phyloP scores from a whole-genome alignment of 1,140 invertebrate genomes.

The Cecropterus lyciades region DNA sequence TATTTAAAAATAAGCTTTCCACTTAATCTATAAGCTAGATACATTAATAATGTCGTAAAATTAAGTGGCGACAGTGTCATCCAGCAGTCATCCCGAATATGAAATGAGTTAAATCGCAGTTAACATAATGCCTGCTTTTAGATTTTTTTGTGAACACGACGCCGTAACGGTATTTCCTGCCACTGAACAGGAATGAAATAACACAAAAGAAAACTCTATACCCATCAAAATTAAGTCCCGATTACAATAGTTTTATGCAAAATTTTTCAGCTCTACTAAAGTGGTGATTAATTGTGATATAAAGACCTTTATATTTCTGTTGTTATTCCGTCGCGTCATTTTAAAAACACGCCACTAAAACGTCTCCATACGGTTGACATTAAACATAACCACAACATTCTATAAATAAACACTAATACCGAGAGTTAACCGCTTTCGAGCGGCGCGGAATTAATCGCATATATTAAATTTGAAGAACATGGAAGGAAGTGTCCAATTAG shows the following conservation, averaged over 20 bases:
- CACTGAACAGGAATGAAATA: constrained; percentile 48
- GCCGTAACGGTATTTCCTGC: constrained; percentile 76
- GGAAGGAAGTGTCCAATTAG: constrained; percentile 80
- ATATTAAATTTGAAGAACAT: constrained; percentile 57
- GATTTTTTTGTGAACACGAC: constrained; percentile 77
- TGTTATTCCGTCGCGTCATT: constrained; percentile 72
- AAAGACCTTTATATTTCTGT: constrained; percentile 78
- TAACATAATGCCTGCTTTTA: constrained; percentile 79
- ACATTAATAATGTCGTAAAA: constrained; percentile 73
- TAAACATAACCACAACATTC: constrained; percentile 52
- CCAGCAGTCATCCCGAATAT: constrained; percentile 75
- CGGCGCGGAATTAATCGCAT: constrained; percentile 28
- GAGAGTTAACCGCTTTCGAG: constrained; percentile 22
- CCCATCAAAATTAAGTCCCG: constrained; percentile 42
- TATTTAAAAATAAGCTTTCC: constrained; percentile 28
- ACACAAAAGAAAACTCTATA: constrained; percentile 45
- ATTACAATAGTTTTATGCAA: constrained; percentile 28
- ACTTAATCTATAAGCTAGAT: constrained; percentile 36
- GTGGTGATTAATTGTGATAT: constrained; percentile 81
- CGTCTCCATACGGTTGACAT: constrained; percentile 57
- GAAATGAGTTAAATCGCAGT: constrained; percentile 80
- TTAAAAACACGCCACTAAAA: constrained; percentile 64
- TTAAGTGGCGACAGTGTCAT: constrained; percentile 57
- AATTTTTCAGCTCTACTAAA: constrained; percentile 62
- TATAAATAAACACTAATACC: constrained; percentile 43